Base-by-base conservation (phyloP, 1,140 invertebrate genomes). In the Drosophila bocki region DNA sequence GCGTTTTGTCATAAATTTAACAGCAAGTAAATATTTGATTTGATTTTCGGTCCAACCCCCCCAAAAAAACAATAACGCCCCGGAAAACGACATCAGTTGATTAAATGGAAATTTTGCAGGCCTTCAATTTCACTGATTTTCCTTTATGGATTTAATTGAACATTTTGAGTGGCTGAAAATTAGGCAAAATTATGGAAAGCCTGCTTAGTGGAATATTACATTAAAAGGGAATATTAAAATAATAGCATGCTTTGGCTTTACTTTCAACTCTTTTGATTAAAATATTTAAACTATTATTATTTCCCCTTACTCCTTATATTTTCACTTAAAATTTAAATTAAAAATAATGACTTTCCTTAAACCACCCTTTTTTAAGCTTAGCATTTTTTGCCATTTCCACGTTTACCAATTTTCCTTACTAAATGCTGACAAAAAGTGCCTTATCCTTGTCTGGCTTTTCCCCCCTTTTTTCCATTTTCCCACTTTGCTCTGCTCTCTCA, bases 1-100 rank as follows among this genome's bases (percentile, higher is more conserved):
- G 63, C 78, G 75, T 68, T 78, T 70, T 82, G 82, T 85, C 82
- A 85, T 85, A 85, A 85, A 85, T 85, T 82, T 71, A 85, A 85
- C 79, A 82, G 79, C 75, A 71, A 78, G 78, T 87, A 86, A 86
- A 86, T 86, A 86, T 86, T 86, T 87, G 80, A 86, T 86, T 79
- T 79, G 75, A 87, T 87, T 83, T 56, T 60, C 63, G 44, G 39
- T 42, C 42, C 22, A 29, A 26, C 26, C 47, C 61, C 47, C 7
- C 4, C 19, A 13, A 13, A 47, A 47, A 33, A 33, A 59, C 19
- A 29, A 47, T 53, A 29, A 9, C 47, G 17, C 35, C 48, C 44
- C 48, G n/a, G 26, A 35, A 60, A 53, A 22, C 35, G 58, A 26
- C 47, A 56, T 45, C 65, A 71, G 63, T 86, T 85, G 78, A 85